Evolutionary conservation across 2,797 vertebrate genomes (phyloP).

Genomic region (Scleropages formosus): DNA sequence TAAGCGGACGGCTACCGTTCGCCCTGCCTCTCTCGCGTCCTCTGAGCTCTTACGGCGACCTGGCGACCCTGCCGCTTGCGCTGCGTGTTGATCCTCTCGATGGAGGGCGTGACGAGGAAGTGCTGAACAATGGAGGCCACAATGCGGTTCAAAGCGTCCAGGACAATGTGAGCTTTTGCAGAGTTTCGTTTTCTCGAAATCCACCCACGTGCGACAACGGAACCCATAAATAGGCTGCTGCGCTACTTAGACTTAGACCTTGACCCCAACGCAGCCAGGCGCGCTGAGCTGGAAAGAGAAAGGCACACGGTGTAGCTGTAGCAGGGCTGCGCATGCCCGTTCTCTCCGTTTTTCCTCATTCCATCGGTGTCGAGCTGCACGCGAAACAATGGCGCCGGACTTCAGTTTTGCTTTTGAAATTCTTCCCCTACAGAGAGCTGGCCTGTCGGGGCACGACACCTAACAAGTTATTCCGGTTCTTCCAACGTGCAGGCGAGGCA

Average conservation of each 20-base stretch:
- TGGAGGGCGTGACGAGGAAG: slow-evolving; percentile 61
- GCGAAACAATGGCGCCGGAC: neutral
- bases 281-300: neutral
- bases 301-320: neutral
- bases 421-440: slow-evolving; percentile 27
- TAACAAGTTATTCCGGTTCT: slow-evolving; percentile 41
- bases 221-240: too few species aligned
- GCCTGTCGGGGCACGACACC: slow-evolving; percentile 22
- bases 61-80: too few species aligned
- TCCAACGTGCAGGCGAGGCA: slow-evolving; percentile 11
- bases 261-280: neutral
- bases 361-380: neutral
- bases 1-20: too few species aligned
- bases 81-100: too few species aligned
- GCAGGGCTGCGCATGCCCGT: too few species aligned
- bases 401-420: slow-evolving; percentile 21
- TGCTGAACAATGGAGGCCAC: slow-evolving; percentile 73
- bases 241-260: neutral
- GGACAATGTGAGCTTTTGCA: slow-evolving; percentile 51
- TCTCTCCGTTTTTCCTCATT: too few species aligned
- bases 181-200: slow-evolving; percentile 55
- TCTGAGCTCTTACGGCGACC: too few species aligned
- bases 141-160: too few species aligned
- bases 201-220: neutral
- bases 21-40: too few species aligned